Base-by-base conservation (phyloP, 1,140 invertebrate species). In the Ericerus pela region DNA sequence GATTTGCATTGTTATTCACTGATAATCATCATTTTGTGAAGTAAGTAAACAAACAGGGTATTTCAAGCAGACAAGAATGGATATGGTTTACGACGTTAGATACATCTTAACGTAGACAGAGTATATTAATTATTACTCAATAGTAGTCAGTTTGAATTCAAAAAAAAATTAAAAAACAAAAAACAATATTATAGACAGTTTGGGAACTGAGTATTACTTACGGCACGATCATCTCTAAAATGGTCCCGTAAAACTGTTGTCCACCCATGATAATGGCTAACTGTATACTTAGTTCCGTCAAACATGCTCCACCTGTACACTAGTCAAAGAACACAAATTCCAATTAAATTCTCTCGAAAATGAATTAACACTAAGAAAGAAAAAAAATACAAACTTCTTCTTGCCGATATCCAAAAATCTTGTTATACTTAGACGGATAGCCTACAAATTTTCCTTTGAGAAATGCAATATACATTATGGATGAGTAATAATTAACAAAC, bases 401-500 rank as follows among this genome's bases (percentile, higher is more conserved):
- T 71, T 91, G 86, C 51, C 88, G 75, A 62, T 78, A 82, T 1
- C 77, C 75, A 63, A 89, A 81, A 14, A 91, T 72, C 22, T 77
- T 73, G 56, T 81, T 84, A 62, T 91, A 91, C 29, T 80, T 71
- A 4, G 80, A 82, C 0, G 88, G 88, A 66, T 83, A 81, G 0
- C 88, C 88, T n/a, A 88, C 76, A 62, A 88, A 85, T 69, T 88
- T 93, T 37, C 93, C 94, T 69, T 97, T 97, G 62, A 96, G 85
- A 72, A 98, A 98, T 0, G 93, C 95, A 64, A 99, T 94, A 66
- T 99, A 99, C 74, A 98, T 95, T 67, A 98, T 94, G 1, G 92
- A 95, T 20, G 93, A 88, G 70, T 98, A 98, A 69, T 96, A 97
- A 70, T 99, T 99, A 29, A 98, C 88, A 73, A 98, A 98, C 73